Evolutionary conservation across 2,888 invertebrate genomes (phyloP).

Genomic region (Osedax fenrisi): DNA sequence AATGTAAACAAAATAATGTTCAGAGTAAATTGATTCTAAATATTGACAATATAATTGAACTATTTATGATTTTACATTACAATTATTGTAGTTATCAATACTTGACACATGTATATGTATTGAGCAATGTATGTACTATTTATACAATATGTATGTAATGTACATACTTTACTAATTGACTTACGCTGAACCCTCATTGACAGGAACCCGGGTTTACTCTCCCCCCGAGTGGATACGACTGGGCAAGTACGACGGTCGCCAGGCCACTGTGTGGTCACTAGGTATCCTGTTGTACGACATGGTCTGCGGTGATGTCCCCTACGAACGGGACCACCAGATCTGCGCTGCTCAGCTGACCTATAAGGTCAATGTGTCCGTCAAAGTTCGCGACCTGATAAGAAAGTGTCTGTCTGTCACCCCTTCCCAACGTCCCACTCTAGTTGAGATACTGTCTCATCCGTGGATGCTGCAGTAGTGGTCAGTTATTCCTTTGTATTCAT

Average conservation of each 20-base stretch:
- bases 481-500: too few species aligned
- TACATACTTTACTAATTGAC: background rate
- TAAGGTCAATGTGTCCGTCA: constrained; percentile 41
- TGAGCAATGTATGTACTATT: too few species aligned
- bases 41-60: too few species aligned
- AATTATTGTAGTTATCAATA: too few species aligned
- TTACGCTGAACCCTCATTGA: constrained; percentile 44
- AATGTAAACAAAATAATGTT: too few species aligned
- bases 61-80: too few species aligned
- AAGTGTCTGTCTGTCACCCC: constrained; percentile 54
- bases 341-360: constrained; percentile 46
- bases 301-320: too few species aligned
- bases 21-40: too few species aligned
- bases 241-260: constrained; percentile 54
- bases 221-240: constrained; percentile 58
- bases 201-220: constrained; percentile 59
- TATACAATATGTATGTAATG: too few species aligned
- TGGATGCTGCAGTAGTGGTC: too few species aligned
- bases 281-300: constrained; percentile 57
- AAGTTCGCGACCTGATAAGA: constrained; percentile 54
- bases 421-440: constrained; percentile 52
- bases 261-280: constrained; percentile 58
- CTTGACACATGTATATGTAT: too few species aligned
- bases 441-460: constrained; percentile 54
- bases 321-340: constrained; percentile 54